These are phyloP conservation scores for Vanessa cardui DNA, from an alignment of 2,888 invertebrate species.

Conservation along the genomic window DNA sequence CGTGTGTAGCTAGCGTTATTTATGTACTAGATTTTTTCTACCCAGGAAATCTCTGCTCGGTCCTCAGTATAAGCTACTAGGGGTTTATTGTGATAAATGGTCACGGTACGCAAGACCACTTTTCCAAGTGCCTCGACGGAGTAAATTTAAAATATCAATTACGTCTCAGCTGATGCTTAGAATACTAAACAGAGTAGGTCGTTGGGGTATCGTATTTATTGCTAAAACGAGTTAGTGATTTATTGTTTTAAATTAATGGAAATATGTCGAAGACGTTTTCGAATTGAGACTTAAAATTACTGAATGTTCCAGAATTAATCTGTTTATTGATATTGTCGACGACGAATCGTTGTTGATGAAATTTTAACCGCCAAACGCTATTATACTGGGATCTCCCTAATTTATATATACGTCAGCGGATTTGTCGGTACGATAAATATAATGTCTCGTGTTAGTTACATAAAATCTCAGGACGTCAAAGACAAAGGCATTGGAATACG, in stretches of 20 bases:
- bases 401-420: constrained; percentile 17
- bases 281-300: no score
- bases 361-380: constrained; percentile 2
- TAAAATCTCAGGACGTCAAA: constrained; percentile 1
- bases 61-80: constrained; percentile 14
- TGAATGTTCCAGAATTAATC: background rate
- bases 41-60: constrained; percentile 11
- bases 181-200: constrained; percentile 12
- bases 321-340: background rate
- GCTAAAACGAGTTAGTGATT: background rate
- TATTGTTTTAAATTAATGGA: no score
- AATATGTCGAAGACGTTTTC: no score
- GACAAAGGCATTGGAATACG: background rate
- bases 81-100: constrained; percentile 13
- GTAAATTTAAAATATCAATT: constrained; percentile 30
- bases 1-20: constrained; percentile 20
- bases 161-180: constrained; percentile 1
- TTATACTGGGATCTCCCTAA: constrained; percentile 2
- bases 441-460: constrained; percentile 18
- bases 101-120: background rate
- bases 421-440: constrained; percentile 15
- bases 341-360: background rate
- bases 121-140: constrained; percentile 12
- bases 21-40: constrained; percentile 27
- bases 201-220: constrained; percentile 9